Evolutionary conservation across 2,797 vertebrate genomes (phyloP).

Genomic region (Galaxias olidus): DNA sequence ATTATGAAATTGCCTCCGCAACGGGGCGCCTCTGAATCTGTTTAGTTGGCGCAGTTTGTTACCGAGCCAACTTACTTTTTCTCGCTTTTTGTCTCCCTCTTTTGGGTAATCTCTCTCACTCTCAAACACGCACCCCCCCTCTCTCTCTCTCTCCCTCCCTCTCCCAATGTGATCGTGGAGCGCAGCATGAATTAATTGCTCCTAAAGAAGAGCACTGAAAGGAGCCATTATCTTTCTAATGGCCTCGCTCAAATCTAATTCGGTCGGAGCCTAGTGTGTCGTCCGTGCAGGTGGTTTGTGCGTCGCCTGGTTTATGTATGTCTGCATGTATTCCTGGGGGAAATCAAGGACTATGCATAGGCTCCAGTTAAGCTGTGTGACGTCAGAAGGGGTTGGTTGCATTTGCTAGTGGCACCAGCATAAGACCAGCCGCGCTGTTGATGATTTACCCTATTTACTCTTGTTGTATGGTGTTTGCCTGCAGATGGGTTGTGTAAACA

Average conservation of each 20-base stretch:
- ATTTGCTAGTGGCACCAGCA: too few relatives aligned
- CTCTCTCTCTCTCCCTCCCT: not conserved
- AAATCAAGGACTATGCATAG: too few relatives aligned
- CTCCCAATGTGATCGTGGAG: not conserved
- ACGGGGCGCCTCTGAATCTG: not conserved
- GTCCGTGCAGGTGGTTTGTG: slow-evolving; percentile 17
- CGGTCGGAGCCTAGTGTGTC: slow-evolving; percentile 7
- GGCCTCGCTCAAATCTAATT: slow-evolving; percentile 37
- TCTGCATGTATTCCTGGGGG: too few relatives aligned
- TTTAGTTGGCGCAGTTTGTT: slow-evolving; percentile 2
- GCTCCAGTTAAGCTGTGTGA: too few relatives aligned
- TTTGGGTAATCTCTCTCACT: not conserved
- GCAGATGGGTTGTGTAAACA: too few relatives aligned
- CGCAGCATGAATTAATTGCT: slow-evolving; percentile 24
- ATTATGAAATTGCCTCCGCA: slow-evolving; percentile 9
- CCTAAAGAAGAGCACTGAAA: slow-evolving; percentile 30
- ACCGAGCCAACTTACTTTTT: slow-evolving; percentile 4
- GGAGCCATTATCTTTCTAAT: slow-evolving; percentile 31
- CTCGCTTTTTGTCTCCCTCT: not conserved
- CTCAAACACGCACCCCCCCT: not conserved
- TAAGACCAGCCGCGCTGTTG: too few relatives aligned
- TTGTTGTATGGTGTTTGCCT: too few relatives aligned
- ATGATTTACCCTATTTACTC: too few relatives aligned
- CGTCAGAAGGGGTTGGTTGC: too few relatives aligned
- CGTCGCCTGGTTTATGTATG: not conserved